Evolutionary conservation across 2,888 invertebrate genomes (phyloP).

Genomic region (Pecten maximus): DNA sequence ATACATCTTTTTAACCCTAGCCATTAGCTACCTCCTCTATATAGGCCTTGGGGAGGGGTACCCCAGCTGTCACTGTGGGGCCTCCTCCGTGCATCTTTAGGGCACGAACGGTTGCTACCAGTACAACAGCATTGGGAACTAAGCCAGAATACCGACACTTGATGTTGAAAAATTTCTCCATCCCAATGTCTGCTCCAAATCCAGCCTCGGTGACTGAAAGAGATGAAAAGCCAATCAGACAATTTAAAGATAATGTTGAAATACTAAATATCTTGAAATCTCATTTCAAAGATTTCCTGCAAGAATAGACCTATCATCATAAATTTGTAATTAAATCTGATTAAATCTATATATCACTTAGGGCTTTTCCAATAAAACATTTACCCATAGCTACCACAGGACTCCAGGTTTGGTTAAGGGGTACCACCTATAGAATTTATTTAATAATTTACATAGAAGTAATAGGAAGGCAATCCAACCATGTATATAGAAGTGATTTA

Average conservation of each 20-base stretch:
- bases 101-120: constrained; percentile 96
- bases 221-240: neutral
- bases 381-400: too few relatives aligned
- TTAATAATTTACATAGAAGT: too few relatives aligned
- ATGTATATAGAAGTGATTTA: too few relatives aligned
- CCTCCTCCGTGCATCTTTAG: constrained; percentile 99
- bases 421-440: too few relatives aligned
- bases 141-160: constrained; percentile 95
- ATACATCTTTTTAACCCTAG: neutral
- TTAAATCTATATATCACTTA: too few relatives aligned
- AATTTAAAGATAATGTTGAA: too few relatives aligned
- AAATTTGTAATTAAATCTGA: neutral
- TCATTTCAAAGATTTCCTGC: too few relatives aligned
- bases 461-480: too few relatives aligned
- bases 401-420: too few relatives aligned
- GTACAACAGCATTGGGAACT: constrained; percentile 92
- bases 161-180: constrained; percentile 99
- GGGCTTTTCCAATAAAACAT: too few relatives aligned
- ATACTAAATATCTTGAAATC: too few relatives aligned
- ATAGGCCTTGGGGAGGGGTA: constrained; percentile 93
- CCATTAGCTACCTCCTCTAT: constrained; percentile 83
- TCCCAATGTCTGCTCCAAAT: constrained; percentile 98
- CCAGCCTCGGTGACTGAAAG: constrained; percentile 95
- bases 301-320: too few relatives aligned
- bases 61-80: constrained; percentile 91